phyloP scores from a whole-genome alignment of 2,888 invertebrate species.

The Lathronympha strigana region DNA sequence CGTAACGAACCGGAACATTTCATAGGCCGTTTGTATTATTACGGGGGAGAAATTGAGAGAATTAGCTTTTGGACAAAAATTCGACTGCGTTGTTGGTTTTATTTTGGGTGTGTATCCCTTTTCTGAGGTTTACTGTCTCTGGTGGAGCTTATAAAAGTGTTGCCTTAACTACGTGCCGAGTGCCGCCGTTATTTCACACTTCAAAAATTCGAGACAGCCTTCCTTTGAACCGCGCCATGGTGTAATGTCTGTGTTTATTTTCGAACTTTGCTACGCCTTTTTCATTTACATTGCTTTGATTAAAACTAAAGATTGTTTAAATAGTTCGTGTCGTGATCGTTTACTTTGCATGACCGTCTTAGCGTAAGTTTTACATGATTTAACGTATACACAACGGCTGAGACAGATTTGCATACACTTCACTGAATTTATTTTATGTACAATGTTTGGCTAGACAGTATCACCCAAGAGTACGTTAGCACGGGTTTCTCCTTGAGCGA shows the following conservation, averaged over 20 bases:
- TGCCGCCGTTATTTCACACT: slow-evolving; percentile 59
- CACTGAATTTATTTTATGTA: slow-evolving; percentile 8
- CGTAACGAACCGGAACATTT: slow-evolving; percentile 39
- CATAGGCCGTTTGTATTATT: slow-evolving; percentile 36
- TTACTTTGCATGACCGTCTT: slow-evolving; percentile 29
- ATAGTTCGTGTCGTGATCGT: slow-evolving; percentile 32
- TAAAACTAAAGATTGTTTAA: slow-evolving; percentile 29
- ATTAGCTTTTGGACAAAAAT: slow-evolving; percentile 32
- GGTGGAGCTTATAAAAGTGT: slow-evolving; percentile 44
- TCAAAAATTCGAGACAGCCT: slow-evolving; percentile 58
- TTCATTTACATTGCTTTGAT: slow-evolving; percentile 33
- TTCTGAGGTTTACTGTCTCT: slow-evolving; percentile 36
- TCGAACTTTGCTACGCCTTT: slow-evolving; percentile 39
- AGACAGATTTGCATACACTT: slow-evolving; percentile 11
- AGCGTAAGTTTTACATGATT: not conserved
- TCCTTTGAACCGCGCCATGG: slow-evolving; percentile 58
- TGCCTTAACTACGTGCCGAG: slow-evolving; percentile 51
- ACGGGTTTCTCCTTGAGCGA: slow-evolving; percentile 1
- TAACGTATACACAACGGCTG: not conserved
- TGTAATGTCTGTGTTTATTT: slow-evolving; percentile 57
- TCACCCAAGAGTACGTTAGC: slow-evolving; percentile 1
- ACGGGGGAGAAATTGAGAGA: slow-evolving; percentile 33
- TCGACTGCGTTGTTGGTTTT: slow-evolving; percentile 11
- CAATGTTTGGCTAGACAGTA: slow-evolving; percentile 14
- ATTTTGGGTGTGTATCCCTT: slow-evolving; percentile 5